Evolutionary conservation across 2,888 invertebrate genomes (phyloP).

Genomic region (Parnassius mnemosyne): DNA sequence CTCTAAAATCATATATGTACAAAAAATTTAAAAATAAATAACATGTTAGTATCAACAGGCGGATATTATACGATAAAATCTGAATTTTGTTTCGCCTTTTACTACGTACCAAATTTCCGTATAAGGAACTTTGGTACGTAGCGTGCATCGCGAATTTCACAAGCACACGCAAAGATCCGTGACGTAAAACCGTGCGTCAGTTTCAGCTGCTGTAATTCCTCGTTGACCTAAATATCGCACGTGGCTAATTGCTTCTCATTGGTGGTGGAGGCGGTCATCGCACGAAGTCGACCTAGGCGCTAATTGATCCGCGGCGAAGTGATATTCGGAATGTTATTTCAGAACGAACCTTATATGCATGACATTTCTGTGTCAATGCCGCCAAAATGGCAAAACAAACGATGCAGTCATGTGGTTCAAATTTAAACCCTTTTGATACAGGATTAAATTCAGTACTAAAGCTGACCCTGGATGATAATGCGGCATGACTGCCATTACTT

Average conservation of each 20-base stretch:
- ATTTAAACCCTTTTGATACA: too few species aligned
- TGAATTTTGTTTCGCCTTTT: too few species aligned
- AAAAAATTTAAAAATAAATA: too few species aligned
- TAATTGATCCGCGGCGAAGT: slow-evolving; percentile 41
- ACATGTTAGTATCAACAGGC: too few species aligned
- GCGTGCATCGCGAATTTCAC: slow-evolving; percentile 13
- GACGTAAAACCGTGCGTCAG: slow-evolving; percentile 28
- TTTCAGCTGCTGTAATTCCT: slow-evolving; percentile 47
- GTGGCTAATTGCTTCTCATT: slow-evolving; percentile 62
- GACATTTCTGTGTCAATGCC: slow-evolving; percentile 23
- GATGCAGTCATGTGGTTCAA: slow-evolving; percentile 2
- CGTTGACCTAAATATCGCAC: slow-evolving; percentile 60
- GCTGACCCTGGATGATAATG: too few species aligned
- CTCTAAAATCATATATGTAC: too few species aligned
- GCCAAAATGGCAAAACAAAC: slow-evolving; percentile 13
- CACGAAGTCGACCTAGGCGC: slow-evolving; percentile 52
- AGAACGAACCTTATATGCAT: slow-evolving; percentile 10
- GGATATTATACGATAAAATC: too few species aligned
- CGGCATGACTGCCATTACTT: too few species aligned
- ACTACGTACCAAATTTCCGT: too few species aligned
- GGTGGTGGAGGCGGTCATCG: slow-evolving; percentile 44
- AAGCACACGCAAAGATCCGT: background rate
- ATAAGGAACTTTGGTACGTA: too few species aligned
- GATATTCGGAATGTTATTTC: slow-evolving; percentile 26
- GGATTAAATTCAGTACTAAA: too few species aligned